These are phyloP conservation scores for Cheumatopsyche charites DNA, from an alignment of 1,140 invertebrate genomes.

Conservation along the genomic window DNA sequence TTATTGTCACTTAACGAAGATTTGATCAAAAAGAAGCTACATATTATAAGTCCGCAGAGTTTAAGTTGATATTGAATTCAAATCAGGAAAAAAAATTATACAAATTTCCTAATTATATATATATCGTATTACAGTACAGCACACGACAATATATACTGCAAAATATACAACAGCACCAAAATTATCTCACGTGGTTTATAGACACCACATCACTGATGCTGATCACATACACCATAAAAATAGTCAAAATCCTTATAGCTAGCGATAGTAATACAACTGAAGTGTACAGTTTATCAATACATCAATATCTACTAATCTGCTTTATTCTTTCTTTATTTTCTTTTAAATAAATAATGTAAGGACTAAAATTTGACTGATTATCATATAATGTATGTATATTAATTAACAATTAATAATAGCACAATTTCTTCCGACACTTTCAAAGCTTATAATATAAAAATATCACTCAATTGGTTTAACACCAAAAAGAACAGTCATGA, in stretches of 20 bases:
- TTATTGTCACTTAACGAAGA: no score
- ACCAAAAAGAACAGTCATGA: neutral
- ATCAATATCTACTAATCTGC: neutral
- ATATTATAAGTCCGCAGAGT: no score
- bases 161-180: slow-evolving; percentile 13
- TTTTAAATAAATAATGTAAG: slow-evolving; percentile 12
- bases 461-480: slow-evolving; percentile 9
- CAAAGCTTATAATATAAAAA: slow-evolving; percentile 15
- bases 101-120: no score
- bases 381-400: slow-evolving; percentile 4
- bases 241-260: slow-evolving; percentile 13
- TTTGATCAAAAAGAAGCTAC: no score
- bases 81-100: no score
- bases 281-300: slow-evolving; percentile 1
- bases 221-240: slow-evolving; percentile 4
- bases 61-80: no score
- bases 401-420: slow-evolving; percentile 20
- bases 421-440: slow-evolving; percentile 13
- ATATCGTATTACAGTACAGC: no score
- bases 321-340: slow-evolving; percentile 1
- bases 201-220: slow-evolving; percentile 6
- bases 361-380: slow-evolving; percentile 11
- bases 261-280: neutral
- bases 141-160: no score
- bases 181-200: slow-evolving; percentile 12